Base-by-base conservation (phyloP, 2,888 invertebrate species). In the Thyatira batis region DNA sequence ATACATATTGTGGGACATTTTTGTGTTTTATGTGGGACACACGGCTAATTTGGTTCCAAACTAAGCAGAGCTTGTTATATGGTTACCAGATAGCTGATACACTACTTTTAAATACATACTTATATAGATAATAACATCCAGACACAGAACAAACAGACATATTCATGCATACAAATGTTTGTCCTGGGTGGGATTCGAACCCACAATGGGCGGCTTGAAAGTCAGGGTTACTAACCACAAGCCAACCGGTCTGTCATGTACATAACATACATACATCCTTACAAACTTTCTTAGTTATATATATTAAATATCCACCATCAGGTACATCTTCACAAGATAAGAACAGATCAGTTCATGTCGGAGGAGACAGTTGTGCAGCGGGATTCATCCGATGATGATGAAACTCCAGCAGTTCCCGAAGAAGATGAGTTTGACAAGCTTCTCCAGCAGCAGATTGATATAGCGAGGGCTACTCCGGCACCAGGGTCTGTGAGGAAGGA, bases 311-410 rank as follows among this genome's bases (percentile, higher is more conserved):
- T 4, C 13, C n/a, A 25, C 57, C 84, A 84, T 1, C 73, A 95
- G 94, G 94, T 94, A 0, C 94, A 95, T 61, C 86, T 96, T 49
- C 94, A 92, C 50, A 94, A 93, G 84, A 95, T 94, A 72, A 93
- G 94, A 68, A 92, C 93, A 72, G 95, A 94, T 69, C 92, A 95
- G 89, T 86, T 88, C 45, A 79, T 75, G 33, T 93, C 82, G 52
- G 93, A 87, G 30, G 91, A 92, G 43, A 76, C 85, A 0, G 82
- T 88, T 0, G 80, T 84, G 0, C 84, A 91, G 49, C 84, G 85
- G 23, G 86, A 92, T 21, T 89, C 89, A 0, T 84, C 86, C 21
- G 93, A 93, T 17, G 92, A 93, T 17, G 92, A 93, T 0, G 92
- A 90, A 8, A 79, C 82, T 0, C 81, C 84, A 0, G 67, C 67